Conservation (phyloP, 2,888 invertebrate species). For the Sturmia bella region DNA sequence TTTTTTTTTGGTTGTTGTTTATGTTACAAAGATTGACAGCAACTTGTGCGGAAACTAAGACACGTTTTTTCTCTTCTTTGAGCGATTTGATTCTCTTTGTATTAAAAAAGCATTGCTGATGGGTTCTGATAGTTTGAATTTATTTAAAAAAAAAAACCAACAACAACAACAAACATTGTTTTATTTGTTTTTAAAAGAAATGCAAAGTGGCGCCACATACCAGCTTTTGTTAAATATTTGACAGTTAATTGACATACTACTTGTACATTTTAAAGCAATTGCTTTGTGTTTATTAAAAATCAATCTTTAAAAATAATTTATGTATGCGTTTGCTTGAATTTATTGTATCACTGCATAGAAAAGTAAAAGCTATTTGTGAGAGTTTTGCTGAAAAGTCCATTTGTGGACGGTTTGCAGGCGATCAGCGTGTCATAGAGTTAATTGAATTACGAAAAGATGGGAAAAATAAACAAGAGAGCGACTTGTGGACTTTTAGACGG, state of each 20-base stretch:
- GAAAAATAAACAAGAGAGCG: too few species aligned
- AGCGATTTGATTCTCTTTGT: background rate
- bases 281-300: slow-evolving; percentile 19
- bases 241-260: slow-evolving; percentile 69
- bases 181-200: slow-evolving; percentile 39
- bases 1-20: too few species aligned
- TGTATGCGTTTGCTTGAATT: slow-evolving; percentile 17
- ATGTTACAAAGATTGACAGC: slow-evolving; percentile 68
- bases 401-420: too few species aligned
- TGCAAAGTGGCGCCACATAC: slow-evolving; percentile 63
- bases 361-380: too few species aligned
- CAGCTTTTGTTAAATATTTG: slow-evolving; percentile 64
- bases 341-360: too few species aligned
- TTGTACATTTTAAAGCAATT: slow-evolving; percentile 48
- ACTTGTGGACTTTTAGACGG: too few species aligned
- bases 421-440: too few species aligned
- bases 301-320: slow-evolving; percentile 42
- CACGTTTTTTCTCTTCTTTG: slow-evolving; percentile 66
- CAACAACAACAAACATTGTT: background rate
- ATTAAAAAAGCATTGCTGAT: slow-evolving; percentile 1
- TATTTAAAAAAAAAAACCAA: background rate
- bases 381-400: too few species aligned
- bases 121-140: slow-evolving; percentile 32
- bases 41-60: slow-evolving; percentile 71
- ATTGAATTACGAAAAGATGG: too few species aligned